Evolutionary conservation across 1,140 invertebrate genomes (phyloP).

Genomic region (Zelostemma sp.): DNA sequence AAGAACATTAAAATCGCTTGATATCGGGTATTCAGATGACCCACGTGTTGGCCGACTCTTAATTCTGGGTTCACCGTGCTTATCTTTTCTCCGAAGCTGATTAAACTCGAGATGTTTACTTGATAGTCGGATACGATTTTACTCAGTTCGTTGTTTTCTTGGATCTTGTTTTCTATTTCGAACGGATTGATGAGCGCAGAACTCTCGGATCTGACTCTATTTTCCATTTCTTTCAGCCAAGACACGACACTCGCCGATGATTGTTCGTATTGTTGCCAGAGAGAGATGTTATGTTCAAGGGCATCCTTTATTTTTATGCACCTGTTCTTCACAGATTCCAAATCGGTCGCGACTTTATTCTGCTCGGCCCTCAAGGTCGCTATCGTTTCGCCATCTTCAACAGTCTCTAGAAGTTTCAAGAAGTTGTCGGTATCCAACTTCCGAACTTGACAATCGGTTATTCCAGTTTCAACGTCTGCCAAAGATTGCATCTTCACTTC

Average conservation of each 20-base stretch:
- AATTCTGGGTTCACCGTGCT: slow-evolving; percentile 83
- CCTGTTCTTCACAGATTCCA: slow-evolving; percentile 77
- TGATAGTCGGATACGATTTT: slow-evolving; percentile 76
- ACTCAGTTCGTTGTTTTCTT: slow-evolving; percentile 76
- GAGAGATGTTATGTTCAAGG: slow-evolving; percentile 79
- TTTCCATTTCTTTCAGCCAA: slow-evolving; percentile 91
- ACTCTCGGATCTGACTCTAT: slow-evolving; percentile 80
- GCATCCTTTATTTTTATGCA: slow-evolving; percentile 78
- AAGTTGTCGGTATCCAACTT: slow-evolving; percentile 78
- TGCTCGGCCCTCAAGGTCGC: slow-evolving; percentile 75
- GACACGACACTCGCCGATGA: slow-evolving; percentile 81
- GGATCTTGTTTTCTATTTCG: slow-evolving; percentile 80
- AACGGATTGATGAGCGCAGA: slow-evolving; percentile 78
- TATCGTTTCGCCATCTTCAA: slow-evolving; percentile 78
- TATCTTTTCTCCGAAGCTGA: slow-evolving; percentile 79
- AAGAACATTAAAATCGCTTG: slow-evolving; percentile 82
- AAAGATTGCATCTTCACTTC: slow-evolving; percentile 90
- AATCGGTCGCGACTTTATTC: slow-evolving; percentile 76
- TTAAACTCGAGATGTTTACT: slow-evolving; percentile 77
- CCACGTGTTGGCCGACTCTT: slow-evolving; percentile 82
- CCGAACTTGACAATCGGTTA: slow-evolving; percentile 76
- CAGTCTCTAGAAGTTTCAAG: slow-evolving; percentile 75
- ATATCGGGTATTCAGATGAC: slow-evolving; percentile 82
- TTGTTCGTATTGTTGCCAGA: slow-evolving; percentile 86
- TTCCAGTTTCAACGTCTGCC: slow-evolving; percentile 80